These are phyloP conservation scores for Falco novaeseelandiae DNA, from an alignment of 2,797 vertebrate genomes.

Conservation along the genomic window DNA sequence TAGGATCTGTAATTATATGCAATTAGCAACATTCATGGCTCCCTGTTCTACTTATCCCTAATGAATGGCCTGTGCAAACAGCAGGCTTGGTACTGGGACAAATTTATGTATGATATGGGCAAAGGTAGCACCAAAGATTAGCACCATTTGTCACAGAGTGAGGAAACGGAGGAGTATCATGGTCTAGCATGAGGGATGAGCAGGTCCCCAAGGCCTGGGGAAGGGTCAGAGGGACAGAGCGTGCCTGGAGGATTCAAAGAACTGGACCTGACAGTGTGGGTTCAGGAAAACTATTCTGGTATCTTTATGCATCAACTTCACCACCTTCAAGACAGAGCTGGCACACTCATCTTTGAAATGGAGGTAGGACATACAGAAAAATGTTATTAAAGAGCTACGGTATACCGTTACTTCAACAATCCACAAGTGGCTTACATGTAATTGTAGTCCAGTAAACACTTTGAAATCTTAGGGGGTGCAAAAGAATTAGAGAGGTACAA, in stretches of 20 bases:
- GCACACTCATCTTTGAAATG: not conserved
- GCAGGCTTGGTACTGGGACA: constrained; percentile 17
- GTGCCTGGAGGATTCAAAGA: not conserved
- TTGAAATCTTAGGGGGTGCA: not conserved
- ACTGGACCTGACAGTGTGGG: not conserved
- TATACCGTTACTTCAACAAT: not conserved
- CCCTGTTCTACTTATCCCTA: constrained; percentile 61
- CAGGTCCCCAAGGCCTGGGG: not conserved
- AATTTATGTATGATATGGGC: not conserved
- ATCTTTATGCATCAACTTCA: not conserved
- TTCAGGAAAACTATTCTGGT: not conserved
- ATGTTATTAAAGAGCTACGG: not conserved
- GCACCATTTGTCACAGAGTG: not conserved
- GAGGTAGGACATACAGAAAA: not conserved
- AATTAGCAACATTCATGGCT: constrained; percentile 66
- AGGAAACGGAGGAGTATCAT: not conserved
- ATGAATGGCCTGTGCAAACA: constrained; percentile 64
- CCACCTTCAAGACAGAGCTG: not conserved
- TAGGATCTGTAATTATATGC: constrained; percentile 60
- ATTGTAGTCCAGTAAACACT: not conserved
- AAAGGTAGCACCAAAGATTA: not conserved
- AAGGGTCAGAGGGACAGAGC: not conserved
- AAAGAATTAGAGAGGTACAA: not conserved
- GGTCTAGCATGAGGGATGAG: not conserved
- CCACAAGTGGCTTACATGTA: not conserved